phyloP scores from a whole-genome alignment of 2,888 invertebrate genomes.

The Clistopyga incitator region DNA sequence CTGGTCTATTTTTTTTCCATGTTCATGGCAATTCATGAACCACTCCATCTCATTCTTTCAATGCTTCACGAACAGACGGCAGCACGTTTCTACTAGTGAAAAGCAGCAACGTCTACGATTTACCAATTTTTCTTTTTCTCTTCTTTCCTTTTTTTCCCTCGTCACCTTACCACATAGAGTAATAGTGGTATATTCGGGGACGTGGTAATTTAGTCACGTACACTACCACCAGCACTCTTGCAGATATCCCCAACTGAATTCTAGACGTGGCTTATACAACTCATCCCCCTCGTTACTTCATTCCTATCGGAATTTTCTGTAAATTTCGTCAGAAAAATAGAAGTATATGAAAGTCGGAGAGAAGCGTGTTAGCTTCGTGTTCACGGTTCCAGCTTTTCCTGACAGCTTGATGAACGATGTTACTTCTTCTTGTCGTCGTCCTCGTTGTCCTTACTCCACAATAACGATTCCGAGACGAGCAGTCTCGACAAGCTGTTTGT shows the following conservation, averaged over 20 bases:
- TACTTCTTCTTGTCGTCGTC: slow-evolving; percentile 17
- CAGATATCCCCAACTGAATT: slow-evolving; percentile 25
- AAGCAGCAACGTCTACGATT: neutral
- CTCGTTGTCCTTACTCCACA: slow-evolving; percentile 21
- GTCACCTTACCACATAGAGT: slow-evolving; percentile 7
- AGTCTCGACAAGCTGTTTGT: slow-evolving; percentile 30
- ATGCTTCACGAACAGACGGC: neutral
- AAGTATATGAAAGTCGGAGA: slow-evolving; percentile 6
- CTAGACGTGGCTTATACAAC: slow-evolving; percentile 13
- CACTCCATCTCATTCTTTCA: slow-evolving; percentile 34
- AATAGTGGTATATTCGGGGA: neutral
- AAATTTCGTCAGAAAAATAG: slow-evolving; percentile 16
- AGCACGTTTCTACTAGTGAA: slow-evolving; percentile 15
- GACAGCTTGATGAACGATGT: slow-evolving; percentile 60
- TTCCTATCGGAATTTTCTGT: slow-evolving; percentile 32
- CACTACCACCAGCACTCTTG: slow-evolving; percentile 1
- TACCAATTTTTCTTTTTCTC: slow-evolving; percentile 11
- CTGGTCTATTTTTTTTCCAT: neutral
- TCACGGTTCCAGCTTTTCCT: slow-evolving; percentile 27
- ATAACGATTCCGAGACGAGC: slow-evolving; percentile 44
- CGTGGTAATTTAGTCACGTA: slow-evolving; percentile 15
- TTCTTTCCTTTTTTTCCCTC: neutral
- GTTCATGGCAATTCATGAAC: slow-evolving; percentile 37
- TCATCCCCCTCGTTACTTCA: slow-evolving; percentile 35
- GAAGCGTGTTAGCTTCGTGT: slow-evolving; percentile 29